Evolutionary conservation across 2,113 vertebrate species (phyloP).

Genomic region (Pomatorhinus ruficollis): DNA sequence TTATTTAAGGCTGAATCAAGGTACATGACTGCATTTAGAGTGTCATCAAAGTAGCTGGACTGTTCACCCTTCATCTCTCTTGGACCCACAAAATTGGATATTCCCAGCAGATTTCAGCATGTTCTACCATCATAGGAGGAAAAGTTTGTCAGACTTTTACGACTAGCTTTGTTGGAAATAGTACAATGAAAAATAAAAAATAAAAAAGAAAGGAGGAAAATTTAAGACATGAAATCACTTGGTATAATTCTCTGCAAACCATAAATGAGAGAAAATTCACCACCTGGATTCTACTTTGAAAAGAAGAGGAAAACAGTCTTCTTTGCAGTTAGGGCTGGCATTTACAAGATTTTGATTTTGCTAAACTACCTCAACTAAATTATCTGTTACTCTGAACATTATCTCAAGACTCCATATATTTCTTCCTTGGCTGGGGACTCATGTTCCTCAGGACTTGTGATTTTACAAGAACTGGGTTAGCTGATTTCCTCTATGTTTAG

Average conservation of each 20-base stretch:
- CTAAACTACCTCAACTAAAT: not conserved
- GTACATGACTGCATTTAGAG: not conserved
- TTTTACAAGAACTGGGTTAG: not conserved
- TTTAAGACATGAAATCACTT: not conserved
- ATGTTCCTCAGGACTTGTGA: not conserved
- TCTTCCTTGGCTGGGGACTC: not conserved
- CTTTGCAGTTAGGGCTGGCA: not conserved
- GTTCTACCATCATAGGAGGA: not conserved
- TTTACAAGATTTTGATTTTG: not conserved
- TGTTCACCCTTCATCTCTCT: not conserved
- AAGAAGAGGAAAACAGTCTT: not conserved
- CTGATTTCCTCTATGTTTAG: not conserved
- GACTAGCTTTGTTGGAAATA: not conserved
- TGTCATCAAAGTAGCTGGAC: not conserved
- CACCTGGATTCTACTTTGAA: not conserved
- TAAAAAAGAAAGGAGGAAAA: not conserved
- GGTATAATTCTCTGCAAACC: not conserved
- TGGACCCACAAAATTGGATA: accelerated
- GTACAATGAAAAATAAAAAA: not conserved
- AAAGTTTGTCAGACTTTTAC: not conserved
- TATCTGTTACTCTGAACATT: not conserved
- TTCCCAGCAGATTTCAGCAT: not conserved
- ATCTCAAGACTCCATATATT: not conserved
- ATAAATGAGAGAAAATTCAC: not conserved
- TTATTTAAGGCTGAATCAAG: not conserved